These are phyloP conservation scores for Amphimallon solstitiale DNA, from an alignment of 2,888 invertebrate genomes.

Conservation along the genomic window DNA sequence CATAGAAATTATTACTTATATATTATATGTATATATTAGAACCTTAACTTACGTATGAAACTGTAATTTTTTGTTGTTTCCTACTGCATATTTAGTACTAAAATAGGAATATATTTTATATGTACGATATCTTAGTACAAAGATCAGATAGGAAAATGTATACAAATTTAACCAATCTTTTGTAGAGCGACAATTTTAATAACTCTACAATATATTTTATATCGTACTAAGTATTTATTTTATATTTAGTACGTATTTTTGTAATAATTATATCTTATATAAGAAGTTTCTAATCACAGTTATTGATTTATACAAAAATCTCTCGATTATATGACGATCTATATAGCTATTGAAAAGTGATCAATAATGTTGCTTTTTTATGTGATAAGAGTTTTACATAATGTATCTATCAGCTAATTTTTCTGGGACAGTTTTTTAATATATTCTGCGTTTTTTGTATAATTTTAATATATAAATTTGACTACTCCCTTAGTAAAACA, in stretches of 20 bases:
- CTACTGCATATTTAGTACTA: conserved; percentile 11
- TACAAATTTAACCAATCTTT: conserved; percentile 5
- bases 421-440: too few species aligned
- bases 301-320: conserved; percentile 32
- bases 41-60: too few species aligned
- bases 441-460: too few species aligned
- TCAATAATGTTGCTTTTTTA: background rate
- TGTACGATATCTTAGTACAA: background rate
- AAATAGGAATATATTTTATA: background rate
- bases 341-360: background rate
- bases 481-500: too few species aligned
- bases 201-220: conserved; percentile 11
- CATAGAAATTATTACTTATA: too few species aligned
- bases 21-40: too few species aligned
- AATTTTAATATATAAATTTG: too few species aligned
- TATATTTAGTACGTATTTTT: background rate
- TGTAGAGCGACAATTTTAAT: background rate
- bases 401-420: too few species aligned
- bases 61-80: too few species aligned
- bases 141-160: conserved; percentile 17
- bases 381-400: too few species aligned
- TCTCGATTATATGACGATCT: conserved; percentile 6
- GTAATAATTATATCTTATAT: conserved; percentile 1
- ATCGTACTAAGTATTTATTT: background rate
- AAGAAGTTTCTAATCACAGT: conserved; percentile 25